Base-by-base conservation (phyloP, 2,113 vertebrate genomes). In the Glaucomys volans region DNA sequence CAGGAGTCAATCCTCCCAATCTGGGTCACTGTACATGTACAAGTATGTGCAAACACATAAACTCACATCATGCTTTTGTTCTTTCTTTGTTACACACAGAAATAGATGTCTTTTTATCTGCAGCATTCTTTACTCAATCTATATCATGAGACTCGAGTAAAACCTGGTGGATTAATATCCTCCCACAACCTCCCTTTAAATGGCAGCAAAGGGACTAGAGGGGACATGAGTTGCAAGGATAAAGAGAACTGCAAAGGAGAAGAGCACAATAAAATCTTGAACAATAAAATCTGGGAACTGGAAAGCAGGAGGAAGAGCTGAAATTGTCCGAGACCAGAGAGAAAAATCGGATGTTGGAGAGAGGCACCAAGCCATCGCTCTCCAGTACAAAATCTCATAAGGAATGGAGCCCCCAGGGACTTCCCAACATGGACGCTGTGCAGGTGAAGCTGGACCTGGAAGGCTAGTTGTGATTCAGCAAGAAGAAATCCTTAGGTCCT, bases 61-160 rank as follows among this genome's bases (percentile, higher is more conserved):
- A 37, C 24, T 82, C 82, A 12, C 14, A 11, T 37, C 20, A 1
- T 10, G 5, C 22, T 10, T 69, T 83, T 42, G 40, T 54, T 77
- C 62, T 57, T 85, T 79, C 69, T 90, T 93, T 87, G 42, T 91
- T 44, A 42, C 52, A 30, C 35, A 84, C 11, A 83, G 94, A 72
- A 92, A 64, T 42, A 84, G 59, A 17, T 88, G 28, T 37, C 7
- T 62, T 82, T 92, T 81, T 47, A 30, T 42, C 57, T 87, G 66
- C 22, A 47, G 2, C 67, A 72, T 75, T 83, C 79, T 80, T 80
- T 72, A 86, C 79, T 79, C 91, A 42, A 62, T 82, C 86, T 91
- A 18, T n/a, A 81, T 67, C 93, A 35, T 59, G 93, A 96, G 93
- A 54, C 37, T 90, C 93, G 57, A 37, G 42, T 35, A n/a, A 91